A percentile compares a stretch with the other conserved stretches of the same genome.
phyloP scores from a whole-genome alignment of 2,888 invertebrate species.

The Leptinotarsa tumamoca region DNA sequence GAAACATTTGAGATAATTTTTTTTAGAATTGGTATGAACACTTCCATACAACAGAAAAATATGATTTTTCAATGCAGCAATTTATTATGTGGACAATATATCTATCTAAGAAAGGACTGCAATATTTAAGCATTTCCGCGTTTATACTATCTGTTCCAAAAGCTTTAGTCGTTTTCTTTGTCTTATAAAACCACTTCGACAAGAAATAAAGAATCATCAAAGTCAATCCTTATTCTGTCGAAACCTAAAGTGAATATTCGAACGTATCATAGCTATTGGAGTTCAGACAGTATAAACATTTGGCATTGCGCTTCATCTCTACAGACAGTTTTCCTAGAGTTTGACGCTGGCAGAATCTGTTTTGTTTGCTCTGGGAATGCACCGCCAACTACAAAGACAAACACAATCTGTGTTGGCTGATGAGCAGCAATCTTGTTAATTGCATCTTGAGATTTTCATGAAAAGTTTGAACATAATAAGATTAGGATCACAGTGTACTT shows the following conservation, averaged over 20 bases:
- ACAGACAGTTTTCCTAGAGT: conserved; percentile 34
- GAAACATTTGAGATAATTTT: too few relatives aligned
- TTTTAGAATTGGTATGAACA: too few relatives aligned
- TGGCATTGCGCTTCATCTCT: conserved; percentile 32
- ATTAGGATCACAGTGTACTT: conserved; percentile 14
- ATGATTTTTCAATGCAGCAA: too few relatives aligned
- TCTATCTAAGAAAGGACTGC: too few relatives aligned
- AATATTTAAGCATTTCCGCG: too few relatives aligned
- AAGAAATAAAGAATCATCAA: too few relatives aligned
- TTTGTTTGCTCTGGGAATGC: conserved; percentile 36
- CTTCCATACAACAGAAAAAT: too few relatives aligned
- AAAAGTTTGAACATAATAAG: conserved; percentile 22
- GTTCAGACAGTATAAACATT: conserved; percentile 25
- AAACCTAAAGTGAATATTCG: neutral
- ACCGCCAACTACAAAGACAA: conserved; percentile 50
- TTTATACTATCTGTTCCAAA: too few relatives aligned
- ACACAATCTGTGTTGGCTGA: conserved; percentile 50
- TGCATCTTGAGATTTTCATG: conserved; percentile 26
- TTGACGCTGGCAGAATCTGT: conserved; percentile 35
- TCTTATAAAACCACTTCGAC: too few relatives aligned
- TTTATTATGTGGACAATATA: too few relatives aligned
- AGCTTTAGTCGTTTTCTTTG: too few relatives aligned
- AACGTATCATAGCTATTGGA: conserved; percentile 1
- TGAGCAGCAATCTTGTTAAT: conserved; percentile 35
- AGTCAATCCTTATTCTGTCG: neutral